These are phyloP conservation scores for Akabosia matsudoensis DNA, from an alignment of 1,140 invertebrate species.

Conservation along the genomic window DNA sequence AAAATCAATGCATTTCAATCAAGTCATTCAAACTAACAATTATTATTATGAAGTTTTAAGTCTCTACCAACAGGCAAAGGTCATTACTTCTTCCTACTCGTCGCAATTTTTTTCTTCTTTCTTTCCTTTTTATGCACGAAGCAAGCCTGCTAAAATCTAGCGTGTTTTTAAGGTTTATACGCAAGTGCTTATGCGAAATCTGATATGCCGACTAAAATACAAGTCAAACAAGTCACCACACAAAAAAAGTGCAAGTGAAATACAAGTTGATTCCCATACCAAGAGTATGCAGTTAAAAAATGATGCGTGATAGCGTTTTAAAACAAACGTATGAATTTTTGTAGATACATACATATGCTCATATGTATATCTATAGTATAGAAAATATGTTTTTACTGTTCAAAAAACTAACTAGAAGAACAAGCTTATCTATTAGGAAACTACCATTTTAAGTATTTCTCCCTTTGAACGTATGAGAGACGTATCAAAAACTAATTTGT, in stretches of 20 bases:
- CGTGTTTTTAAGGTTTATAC: neutral
- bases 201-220: neutral
- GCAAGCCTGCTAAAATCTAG: no score
- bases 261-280: no score
- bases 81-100: neutral
- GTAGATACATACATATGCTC: no score
- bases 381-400: constrained; percentile 7
- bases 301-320: no score
- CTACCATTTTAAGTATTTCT: constrained; percentile 19
- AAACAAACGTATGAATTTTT: no score
- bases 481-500: constrained; percentile 21
- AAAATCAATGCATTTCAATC: neutral
- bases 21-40: neutral
- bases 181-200: neutral
- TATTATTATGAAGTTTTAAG: neutral
- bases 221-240: neutral
- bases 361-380: no score
- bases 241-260: neutral
- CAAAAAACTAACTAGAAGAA: constrained; percentile 20
- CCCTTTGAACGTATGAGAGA: constrained; percentile 1
- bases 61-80: neutral
- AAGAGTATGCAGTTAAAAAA: no score
- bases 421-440: constrained; percentile 8
- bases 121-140: neutral
- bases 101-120: neutral